Conservation (phyloP, 1,140 invertebrate genomes). For the Sogatella furcifera region DNA sequence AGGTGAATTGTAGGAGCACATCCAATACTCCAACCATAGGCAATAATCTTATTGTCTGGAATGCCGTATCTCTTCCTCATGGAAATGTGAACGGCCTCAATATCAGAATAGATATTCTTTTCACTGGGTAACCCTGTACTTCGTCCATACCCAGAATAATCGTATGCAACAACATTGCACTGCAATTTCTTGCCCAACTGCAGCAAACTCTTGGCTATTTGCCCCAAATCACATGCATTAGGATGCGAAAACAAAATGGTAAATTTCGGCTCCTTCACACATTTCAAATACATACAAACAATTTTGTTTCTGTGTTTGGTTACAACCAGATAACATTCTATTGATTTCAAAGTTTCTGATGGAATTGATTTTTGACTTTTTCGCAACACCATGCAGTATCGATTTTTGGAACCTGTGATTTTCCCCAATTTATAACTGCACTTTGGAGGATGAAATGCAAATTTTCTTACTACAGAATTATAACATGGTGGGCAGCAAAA, state of each 20-base stretch:
- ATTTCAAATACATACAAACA: constrained; percentile 54
- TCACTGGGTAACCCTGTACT: constrained; percentile 57
- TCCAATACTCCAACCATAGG: constrained; percentile 60
- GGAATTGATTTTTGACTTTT: constrained; percentile 35
- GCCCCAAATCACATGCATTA: constrained; percentile 54
- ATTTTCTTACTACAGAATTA: constrained; percentile 56
- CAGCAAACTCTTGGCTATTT: constrained; percentile 59
- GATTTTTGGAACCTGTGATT: background rate
- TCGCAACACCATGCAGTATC: constrained; percentile 25
- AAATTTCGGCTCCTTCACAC: constrained; percentile 42
- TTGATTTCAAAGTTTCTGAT: constrained; percentile 37
- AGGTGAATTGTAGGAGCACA: constrained; percentile 59
- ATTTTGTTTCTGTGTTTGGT: constrained; percentile 49
- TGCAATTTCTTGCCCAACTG: constrained; percentile 53
- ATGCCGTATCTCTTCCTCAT: constrained; percentile 49
- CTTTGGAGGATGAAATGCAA: constrained; percentile 65
- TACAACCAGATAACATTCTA: constrained; percentile 44
- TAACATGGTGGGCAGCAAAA: constrained; percentile 72
- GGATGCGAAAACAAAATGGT: constrained; percentile 66
- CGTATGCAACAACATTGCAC: constrained; percentile 67
- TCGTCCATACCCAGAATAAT: constrained; percentile 56
- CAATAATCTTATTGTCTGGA: constrained; percentile 52
- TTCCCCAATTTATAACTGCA: constrained; percentile 48
- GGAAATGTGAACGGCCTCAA: constrained; percentile 53
- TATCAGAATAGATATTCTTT: constrained; percentile 66